Evolutionary conservation across 2,113 vertebrate genomes (phyloP), one percentile per base, ranked within the genome.

Genomic region (Sinocyclocheilus anophthalmus): DNA sequence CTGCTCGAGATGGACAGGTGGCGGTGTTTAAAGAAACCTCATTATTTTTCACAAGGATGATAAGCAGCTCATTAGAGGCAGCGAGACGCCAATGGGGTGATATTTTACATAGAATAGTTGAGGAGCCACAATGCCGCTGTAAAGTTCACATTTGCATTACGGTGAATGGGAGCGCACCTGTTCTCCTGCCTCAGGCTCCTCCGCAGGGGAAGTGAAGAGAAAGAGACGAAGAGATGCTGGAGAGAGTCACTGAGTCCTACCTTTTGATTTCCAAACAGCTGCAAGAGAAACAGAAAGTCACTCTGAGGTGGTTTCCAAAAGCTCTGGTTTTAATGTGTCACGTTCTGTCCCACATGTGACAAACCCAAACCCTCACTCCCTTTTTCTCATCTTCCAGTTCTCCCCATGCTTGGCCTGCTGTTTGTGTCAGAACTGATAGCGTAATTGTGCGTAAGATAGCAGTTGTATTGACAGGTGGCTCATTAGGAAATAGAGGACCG

Each of bases 141-240:
- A 94, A 94, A 93, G 94, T 94, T 94, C 91, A 94, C 92, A 94
- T 94, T 94, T 92, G 91, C 93, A 95, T 94, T 91, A 90, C 83
- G 82, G 76, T 76, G 88, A 86, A 83, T 48, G 84, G 65, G 76
- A 65, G 75, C 53, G 26, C 83, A 86, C 83, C 84, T 87, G 82
- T 69, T 88, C 26, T 67, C 13, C 65, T 50, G 33, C 82, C 9
- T 63, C 45, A 50, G 26, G 77, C 85, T 88, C 45, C 79, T 53
- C 45, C 45, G 61, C 73, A 55, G 86, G 78, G 10, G 78, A 45
- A 53, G 65, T 20, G 63, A 33, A 72, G 42, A 81, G 39, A 57
- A 67, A n/a, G 30, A 37, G 26, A 48, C 22, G 33, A 14, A 16
- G 63, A 82, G 63, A 82, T 69, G 39, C 61, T 53, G 24, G 26